phyloP scores from a whole-genome alignment of 2,888 invertebrate genomes.

The Cataglyphis rosenhaueri region DNA sequence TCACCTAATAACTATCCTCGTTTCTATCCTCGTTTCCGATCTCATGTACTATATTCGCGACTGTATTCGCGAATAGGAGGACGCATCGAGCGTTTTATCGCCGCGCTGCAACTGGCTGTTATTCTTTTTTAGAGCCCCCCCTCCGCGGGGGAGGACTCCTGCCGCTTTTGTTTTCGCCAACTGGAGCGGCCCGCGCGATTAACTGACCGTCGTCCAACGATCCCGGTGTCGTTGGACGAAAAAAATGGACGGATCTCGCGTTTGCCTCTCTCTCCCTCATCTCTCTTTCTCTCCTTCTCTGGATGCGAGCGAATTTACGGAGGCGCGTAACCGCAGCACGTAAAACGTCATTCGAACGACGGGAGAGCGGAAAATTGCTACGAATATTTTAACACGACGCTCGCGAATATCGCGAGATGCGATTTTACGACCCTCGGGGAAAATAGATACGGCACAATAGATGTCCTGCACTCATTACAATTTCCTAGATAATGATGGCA shows the following conservation, averaged over 20 bases:
- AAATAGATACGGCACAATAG: neutral
- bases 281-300: neutral
- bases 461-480: neutral
- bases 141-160: neutral
- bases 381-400: conserved; percentile 24
- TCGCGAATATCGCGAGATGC: neutral
- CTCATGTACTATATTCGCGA: conserved; percentile 11
- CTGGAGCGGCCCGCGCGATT: conserved; percentile 53
- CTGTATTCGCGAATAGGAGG: conserved; percentile 22
- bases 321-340: neutral
- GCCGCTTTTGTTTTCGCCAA: conserved; percentile 57
- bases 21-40: conserved; percentile 39
- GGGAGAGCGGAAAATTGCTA: conserved; percentile 14
- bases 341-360: conserved; percentile 28
- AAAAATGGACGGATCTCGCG: neutral
- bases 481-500: neutral
- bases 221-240: conserved; percentile 12
- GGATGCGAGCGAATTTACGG: conserved; percentile 15
- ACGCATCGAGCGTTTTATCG: conserved; percentile 47
- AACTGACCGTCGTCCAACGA: conserved; percentile 51
- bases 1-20: conserved; percentile 33
- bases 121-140: conserved; percentile 30
- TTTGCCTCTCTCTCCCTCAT: neutral
- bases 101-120: conserved; percentile 23
- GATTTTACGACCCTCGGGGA: neutral